These are phyloP conservation scores for Drosophila serrata DNA, from an alignment of 1,140 invertebrate genomes.

Conservation along the genomic window DNA sequence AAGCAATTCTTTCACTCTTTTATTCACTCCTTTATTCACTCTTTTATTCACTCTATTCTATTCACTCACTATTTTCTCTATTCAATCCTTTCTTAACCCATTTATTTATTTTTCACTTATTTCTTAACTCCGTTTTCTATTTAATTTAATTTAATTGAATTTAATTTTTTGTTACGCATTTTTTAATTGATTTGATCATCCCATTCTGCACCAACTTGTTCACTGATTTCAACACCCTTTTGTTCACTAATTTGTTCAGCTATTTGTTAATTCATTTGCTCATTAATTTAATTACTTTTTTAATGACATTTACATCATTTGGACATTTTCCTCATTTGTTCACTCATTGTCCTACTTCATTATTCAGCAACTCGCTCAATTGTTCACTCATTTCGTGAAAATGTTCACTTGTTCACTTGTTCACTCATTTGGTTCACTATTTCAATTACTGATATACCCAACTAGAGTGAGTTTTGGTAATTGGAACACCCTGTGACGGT, in stretches of 20 bases:
- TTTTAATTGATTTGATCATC: too few relatives aligned
- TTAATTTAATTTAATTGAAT: too few relatives aligned
- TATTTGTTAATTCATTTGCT: too few relatives aligned
- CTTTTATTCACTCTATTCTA: not conserved
- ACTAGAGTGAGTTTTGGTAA: not conserved
- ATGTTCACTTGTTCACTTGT: not conserved
- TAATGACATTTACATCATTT: not conserved
- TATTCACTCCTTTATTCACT: too few relatives aligned
- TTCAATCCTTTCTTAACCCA: too few relatives aligned
- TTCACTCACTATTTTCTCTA: not conserved
- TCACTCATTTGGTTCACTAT: not conserved
- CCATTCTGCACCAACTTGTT: too few relatives aligned
- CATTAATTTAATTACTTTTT: too few relatives aligned
- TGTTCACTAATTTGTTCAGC: too few relatives aligned
- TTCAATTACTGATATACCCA: not conserved
- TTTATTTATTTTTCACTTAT: too few relatives aligned
- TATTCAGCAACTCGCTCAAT: not conserved
- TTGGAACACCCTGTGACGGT: constrained; percentile 24
- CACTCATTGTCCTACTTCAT: not conserved
- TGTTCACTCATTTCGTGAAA: not conserved
- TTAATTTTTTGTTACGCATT: too few relatives aligned
- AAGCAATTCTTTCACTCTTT: not conserved
- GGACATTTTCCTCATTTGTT: not conserved
- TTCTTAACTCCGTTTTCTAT: too few relatives aligned
- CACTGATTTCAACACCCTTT: too few relatives aligned